Percentiles rank a stretch among this genome's conserved stretches.
These are phyloP conservation scores for Chalcis sispes DNA, from an alignment of 2,888 invertebrate genomes.

Conservation along the genomic window DNA sequence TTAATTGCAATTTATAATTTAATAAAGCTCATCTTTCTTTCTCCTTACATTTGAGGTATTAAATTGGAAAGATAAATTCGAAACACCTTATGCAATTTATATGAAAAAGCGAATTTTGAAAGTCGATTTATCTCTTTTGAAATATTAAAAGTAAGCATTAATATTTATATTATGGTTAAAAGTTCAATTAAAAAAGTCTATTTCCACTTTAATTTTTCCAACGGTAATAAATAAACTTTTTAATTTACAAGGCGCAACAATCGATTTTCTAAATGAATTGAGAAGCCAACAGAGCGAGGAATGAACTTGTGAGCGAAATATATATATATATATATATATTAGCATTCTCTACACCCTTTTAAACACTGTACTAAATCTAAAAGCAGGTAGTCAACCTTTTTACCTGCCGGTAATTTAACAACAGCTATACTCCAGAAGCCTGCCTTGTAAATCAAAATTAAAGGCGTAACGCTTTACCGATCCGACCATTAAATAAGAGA, in stretches of 20 bases:
- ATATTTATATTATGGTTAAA: too few relatives aligned
- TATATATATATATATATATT: too few relatives aligned
- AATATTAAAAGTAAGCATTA: too few relatives aligned
- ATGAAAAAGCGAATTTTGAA: too few relatives aligned
- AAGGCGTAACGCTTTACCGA: conserved; percentile 28
- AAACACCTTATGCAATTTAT: too few relatives aligned
- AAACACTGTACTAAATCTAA: conserved; percentile 38
- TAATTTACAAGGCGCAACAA: conserved; percentile 17
- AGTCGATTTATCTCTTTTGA: too few relatives aligned
- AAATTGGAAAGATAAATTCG: too few relatives aligned
- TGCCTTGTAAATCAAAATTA: conserved; percentile 46
- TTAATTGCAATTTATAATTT: too few relatives aligned
- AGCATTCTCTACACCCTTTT: conserved; percentile 20
- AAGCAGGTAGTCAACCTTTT: conserved; percentile 41
- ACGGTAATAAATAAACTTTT: not conserved
- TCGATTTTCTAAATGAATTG: conserved; percentile 26
- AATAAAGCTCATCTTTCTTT: too few relatives aligned
- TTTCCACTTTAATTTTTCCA: not conserved
- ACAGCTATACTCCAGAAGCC: conserved; percentile 28
- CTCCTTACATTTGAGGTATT: too few relatives aligned
- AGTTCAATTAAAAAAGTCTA: too few relatives aligned
- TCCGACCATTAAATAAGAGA: conserved; percentile 17
- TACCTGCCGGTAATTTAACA: conserved; percentile 35
- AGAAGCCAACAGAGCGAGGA: conserved; percentile 11
- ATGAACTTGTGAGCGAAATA: conserved; percentile 7